These are phyloP conservation scores for Orthosia incerta DNA, from an alignment of 2,888 invertebrate genomes.

Conservation along the genomic window DNA sequence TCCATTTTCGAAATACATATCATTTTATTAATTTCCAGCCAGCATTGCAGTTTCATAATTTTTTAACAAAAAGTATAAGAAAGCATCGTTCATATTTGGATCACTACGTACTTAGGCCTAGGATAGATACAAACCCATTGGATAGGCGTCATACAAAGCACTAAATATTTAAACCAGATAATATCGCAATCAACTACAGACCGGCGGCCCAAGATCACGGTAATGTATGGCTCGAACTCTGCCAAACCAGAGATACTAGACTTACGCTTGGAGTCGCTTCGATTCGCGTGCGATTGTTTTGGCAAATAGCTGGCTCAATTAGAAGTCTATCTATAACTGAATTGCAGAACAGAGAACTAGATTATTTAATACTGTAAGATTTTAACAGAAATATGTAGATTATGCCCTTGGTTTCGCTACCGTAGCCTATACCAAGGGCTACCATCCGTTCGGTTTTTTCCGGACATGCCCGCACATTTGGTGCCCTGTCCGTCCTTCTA, in stretches of 20 bases:
- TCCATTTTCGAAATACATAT: neutral
- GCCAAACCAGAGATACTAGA: slow-evolving; percentile 59
- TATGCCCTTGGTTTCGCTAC: too few species aligned
- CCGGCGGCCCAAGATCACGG: slow-evolving; percentile 34
- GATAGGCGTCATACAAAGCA: slow-evolving; percentile 6
- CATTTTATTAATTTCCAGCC: neutral
- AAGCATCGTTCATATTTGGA: neutral
- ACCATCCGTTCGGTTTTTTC: too few species aligned
- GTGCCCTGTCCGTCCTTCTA: too few species aligned
- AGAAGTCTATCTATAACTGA: slow-evolving; percentile 52
- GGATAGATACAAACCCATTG: neutral
- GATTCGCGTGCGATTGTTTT: slow-evolving; percentile 50
- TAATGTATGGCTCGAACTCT: slow-evolving; percentile 51
- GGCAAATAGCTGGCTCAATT: slow-evolving; percentile 51
- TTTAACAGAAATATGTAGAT: too few species aligned
- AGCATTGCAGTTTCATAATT: neutral
- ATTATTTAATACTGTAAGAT: too few species aligned
- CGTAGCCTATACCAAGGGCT: too few species aligned
- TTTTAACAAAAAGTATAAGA: neutral
- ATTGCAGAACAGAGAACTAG: slow-evolving; percentile 19
- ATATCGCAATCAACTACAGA: slow-evolving; percentile 43
- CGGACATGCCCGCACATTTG: too few species aligned
- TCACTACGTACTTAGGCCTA: neutral
- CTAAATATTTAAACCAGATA: slow-evolving; percentile 17
- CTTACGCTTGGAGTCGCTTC: slow-evolving; percentile 38